Percentiles rank a stretch among this genome's conserved stretches.
These are phyloP conservation scores for Amiota communis DNA, from an alignment of 2,888 invertebrate genomes.

Conservation along the genomic window DNA sequence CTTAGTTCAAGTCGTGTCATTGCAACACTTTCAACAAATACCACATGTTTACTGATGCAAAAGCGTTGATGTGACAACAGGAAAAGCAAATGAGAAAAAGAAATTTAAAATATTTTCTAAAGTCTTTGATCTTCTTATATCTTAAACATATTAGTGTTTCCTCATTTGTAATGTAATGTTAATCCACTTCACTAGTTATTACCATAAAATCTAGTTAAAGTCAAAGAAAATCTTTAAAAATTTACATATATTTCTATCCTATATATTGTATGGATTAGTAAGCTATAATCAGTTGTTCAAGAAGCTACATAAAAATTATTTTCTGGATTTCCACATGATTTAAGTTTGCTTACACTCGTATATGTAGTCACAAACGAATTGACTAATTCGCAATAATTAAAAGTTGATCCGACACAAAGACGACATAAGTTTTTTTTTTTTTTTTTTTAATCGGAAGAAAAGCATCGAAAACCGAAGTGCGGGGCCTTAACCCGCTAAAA, in stretches of 20 bases:
- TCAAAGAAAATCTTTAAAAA: too few relatives aligned
- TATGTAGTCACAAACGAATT: conserved; percentile 40
- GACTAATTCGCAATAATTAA: conserved; percentile 62
- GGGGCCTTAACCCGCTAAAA: too few relatives aligned
- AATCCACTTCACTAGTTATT: neutral
- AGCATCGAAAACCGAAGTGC: too few relatives aligned
- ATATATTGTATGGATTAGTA: too few relatives aligned
- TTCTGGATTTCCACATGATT: too few relatives aligned
- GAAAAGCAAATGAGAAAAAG: conserved; percentile 44
- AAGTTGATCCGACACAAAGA: conserved; percentile 38
- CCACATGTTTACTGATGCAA: conserved; percentile 47
- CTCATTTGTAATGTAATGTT: neutral
- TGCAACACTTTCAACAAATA: conserved; percentile 34
- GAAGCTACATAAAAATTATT: too few relatives aligned
- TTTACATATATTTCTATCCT: too few relatives aligned
- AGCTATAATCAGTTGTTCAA: too few relatives aligned
- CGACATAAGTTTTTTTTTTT: too few relatives aligned
- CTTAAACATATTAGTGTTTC: neutral
- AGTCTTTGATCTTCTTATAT: conserved; percentile 59
- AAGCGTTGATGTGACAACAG: conserved; percentile 71
- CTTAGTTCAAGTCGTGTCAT: conserved; percentile 6
- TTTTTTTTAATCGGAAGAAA: too few relatives aligned
- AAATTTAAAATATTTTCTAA: conserved; percentile 31
- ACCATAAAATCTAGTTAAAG: neutral
- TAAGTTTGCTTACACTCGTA: too few relatives aligned